phyloP scores from a whole-genome alignment of 2,888 invertebrate species.

The Cryptophagus acutangulus region DNA sequence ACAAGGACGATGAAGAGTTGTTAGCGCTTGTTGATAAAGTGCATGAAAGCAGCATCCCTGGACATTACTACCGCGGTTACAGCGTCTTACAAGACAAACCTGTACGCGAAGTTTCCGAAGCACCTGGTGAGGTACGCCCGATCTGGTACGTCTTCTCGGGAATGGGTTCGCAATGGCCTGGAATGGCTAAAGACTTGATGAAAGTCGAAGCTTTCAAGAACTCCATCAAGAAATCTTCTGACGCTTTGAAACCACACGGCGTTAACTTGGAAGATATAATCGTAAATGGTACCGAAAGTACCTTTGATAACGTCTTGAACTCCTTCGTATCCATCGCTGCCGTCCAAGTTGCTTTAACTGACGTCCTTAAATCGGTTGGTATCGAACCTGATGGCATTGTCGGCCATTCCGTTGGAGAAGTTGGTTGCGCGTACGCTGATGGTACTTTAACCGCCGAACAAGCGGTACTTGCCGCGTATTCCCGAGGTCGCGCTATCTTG shows the following conservation, averaged over 20 bases:
- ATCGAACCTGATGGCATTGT: slow-evolving; percentile 90
- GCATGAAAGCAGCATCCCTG: slow-evolving; percentile 63
- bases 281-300: slow-evolving; percentile 67
- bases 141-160: slow-evolving; percentile 96
- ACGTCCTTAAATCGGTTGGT: slow-evolving; percentile 70
- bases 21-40: slow-evolving; percentile 72
- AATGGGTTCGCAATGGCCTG: slow-evolving; percentile 98
- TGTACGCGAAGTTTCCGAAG: slow-evolving; percentile 50
- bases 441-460: slow-evolving; percentile 92
- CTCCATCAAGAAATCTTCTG: slow-evolving; percentile 71
- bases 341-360: slow-evolving; percentile 93
- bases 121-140: slow-evolving; percentile 63
- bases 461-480: slow-evolving; percentile 89
- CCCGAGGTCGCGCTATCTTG: slow-evolving; percentile 80
- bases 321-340: slow-evolving; percentile 94
- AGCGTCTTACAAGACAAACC: slow-evolving; percentile 59
- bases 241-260: slow-evolving; percentile 70
- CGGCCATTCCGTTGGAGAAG: slow-evolving; percentile 92
- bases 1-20: slow-evolving; percentile 67
- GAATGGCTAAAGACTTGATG: slow-evolving; percentile 89
- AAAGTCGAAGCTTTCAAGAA: slow-evolving; percentile 73
- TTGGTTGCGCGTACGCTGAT: slow-evolving; percentile 94
- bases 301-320: slow-evolving; percentile 80
- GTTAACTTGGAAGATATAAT: slow-evolving; percentile 79
- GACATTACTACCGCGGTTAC: slow-evolving; percentile 79